Evolutionary conservation across 1,140 invertebrate genomes (phyloP), one percentile per base, ranked within the genome.

Genomic region (Brachionus asplanchnoidis): DNA sequence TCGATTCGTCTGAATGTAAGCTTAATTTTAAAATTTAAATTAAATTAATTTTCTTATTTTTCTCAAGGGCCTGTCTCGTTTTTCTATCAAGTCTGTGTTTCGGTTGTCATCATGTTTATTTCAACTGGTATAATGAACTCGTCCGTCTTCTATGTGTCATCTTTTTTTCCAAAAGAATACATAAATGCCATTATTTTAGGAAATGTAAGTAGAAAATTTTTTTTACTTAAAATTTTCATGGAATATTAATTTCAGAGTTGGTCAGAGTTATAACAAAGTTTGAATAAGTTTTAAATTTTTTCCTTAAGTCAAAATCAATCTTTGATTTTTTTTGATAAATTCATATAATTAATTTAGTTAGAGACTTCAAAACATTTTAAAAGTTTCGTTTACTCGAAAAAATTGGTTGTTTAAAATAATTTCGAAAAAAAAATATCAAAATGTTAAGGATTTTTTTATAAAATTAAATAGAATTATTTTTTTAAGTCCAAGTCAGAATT

Each of bases 51-150:
- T 9, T 0, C 20, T 56, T 56, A 40, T 80, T 32, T 80, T 17
- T 80, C 32, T 56, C 2, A 28, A 80, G 78, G 79, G 79, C 79
- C 79, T 20, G 8, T 65, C 7, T 40, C 40, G 11, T 82, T 82
- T 68, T 82, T 82, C 14, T 23, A 17, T 26, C 36, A 44, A 42
- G 36, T 42, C 7, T 82, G 79, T 68, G 32, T 65, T 12, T 82
- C 79, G 11, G 79, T 82, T n/a, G n/a, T 82, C 8, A 12, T 82
- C 26, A 82, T 82, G 79, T 82, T 65, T 14, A 68, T 42, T 20
- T 60, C 79, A 60, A 82, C 79, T 23, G 79, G 79, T 46, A 82
- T 82, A 32, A 60, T 82, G 53, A 60, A 65, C 26, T 82, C 79
- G 9, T 82, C 36, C 1, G 79, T 82, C 8, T 82, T 65, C 79